phyloP scores from a whole-genome alignment of 2,888 invertebrate species.

The Gymnoscelis rufifasciata region DNA sequence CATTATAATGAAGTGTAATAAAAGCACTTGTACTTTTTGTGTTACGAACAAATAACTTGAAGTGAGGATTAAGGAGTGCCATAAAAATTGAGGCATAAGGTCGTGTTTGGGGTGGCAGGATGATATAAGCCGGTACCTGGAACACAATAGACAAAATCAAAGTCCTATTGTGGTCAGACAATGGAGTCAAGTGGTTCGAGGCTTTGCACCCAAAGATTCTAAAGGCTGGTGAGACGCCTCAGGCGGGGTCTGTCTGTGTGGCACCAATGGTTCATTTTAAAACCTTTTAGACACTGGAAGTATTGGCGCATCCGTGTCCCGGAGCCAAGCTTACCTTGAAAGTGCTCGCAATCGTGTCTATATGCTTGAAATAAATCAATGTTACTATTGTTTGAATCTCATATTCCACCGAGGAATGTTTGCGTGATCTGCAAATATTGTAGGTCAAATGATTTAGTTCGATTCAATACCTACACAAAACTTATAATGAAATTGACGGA shows the following conservation, averaged over 20 bases:
- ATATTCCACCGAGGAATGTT: no score
- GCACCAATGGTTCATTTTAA: background rate
- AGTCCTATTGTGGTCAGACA: constrained; percentile 53
- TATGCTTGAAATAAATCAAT: no score
- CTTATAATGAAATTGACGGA: no score
- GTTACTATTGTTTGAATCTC: no score
- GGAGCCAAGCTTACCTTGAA: background rate
- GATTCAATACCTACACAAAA: no score
- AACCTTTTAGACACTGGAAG: no score
- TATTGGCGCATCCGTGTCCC: background rate
- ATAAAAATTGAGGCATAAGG: background rate
- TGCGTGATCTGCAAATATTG: no score
- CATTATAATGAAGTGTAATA: constrained; percentile 16
- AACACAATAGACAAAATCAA: constrained; percentile 58
- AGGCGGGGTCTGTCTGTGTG: background rate
- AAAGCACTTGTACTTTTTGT: constrained; percentile 24
- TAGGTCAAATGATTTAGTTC: no score
- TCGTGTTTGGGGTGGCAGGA: background rate
- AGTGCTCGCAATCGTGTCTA: no score
- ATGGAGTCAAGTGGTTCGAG: constrained; percentile 56
- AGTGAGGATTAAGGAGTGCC: background rate
- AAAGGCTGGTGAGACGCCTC: background rate
- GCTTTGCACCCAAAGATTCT: constrained; percentile 33
- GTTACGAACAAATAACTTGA: constrained; percentile 19
- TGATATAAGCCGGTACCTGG: constrained; percentile 44